These are phyloP conservation scores for Pluvialis apricaria DNA, from an alignment of 2,113 vertebrate genomes.

Conservation along the genomic window DNA sequence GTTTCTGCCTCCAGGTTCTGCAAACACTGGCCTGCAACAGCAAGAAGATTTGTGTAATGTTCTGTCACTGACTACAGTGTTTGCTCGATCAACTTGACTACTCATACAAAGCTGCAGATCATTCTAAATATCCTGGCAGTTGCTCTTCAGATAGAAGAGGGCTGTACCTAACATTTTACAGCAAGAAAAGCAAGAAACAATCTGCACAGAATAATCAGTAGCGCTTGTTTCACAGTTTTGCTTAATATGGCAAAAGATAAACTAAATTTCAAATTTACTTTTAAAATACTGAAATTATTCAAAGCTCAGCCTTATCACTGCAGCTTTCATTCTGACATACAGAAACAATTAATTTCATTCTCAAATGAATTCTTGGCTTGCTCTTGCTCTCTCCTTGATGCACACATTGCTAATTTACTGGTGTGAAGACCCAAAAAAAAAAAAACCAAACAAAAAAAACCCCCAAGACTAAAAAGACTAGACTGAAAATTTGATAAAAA, in stretches of 20 bases:
- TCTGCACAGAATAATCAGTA: not conserved
- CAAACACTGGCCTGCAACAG: not conserved
- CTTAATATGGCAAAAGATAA: not conserved
- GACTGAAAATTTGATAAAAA: not conserved
- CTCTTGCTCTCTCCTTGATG: not conserved
- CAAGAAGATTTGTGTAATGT: not conserved
- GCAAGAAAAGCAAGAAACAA: not conserved
- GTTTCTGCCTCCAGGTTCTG: not conserved
- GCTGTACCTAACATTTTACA: not conserved
- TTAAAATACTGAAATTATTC: not conserved
- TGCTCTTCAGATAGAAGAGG: not conserved
- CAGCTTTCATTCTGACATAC: not conserved
- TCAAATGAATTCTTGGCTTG: not conserved
- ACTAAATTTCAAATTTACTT: not conserved
- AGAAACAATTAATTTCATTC: not conserved
- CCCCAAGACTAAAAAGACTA: not conserved
- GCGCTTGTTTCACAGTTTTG: not conserved
- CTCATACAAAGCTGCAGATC: not conserved
- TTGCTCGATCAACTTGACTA: not conserved
- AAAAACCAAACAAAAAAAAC: not conserved
- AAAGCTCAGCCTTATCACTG: not conserved
- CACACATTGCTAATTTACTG: too few species aligned
- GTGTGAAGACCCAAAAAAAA: not conserved
- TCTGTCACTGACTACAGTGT: not conserved
- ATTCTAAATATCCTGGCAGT: not conserved